Base-by-base conservation (phyloP, 2,888 invertebrate species). In the Clitarchus hookeri region DNA sequence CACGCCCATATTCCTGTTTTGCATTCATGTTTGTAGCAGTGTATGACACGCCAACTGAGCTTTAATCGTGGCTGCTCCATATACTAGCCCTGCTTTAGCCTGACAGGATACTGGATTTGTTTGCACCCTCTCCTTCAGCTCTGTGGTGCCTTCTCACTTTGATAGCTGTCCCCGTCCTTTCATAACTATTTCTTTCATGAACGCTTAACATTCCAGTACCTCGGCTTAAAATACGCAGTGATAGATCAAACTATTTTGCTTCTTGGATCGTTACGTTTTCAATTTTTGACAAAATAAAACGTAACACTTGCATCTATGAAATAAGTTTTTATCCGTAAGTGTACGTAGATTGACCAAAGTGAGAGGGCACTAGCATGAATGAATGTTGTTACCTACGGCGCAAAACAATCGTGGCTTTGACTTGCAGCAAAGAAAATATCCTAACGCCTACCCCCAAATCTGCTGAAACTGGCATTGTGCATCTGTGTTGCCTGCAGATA, bases 401-500 rank as follows among this genome's bases (percentile, higher is more conserved):
- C 11, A 48, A 6, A 1, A 48, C n/a, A 48, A 11, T 65, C 65
- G 16, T 19, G 65, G 11, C 8, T 11, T 19, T n/a, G 65, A 19
- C 65, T 65, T 65, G 19, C n/a, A 65, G 65, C 65, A 65, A 2
- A n/a, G 8, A n/a, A 36, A 19, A 16, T 8, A n/a, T 65, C 23
- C 65, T 19, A 65, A 8, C 1, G n/a, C 48, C 65, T 23, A 9
- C 65, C 23, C 48, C 48, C 12, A 48, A 48, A 8, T 13, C 48
- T 48, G 48, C 48, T 48, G 48, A 48, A 19, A 65, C 65, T 82
- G 82, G 82, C 82, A 36, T 19, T 82, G 82, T 82, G 44, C 27
- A 8, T 82, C 82, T 86, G 85, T 86, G 85, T 86, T 86, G 78
- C 85, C 87, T 92, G 89, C 93, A 95, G 95, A 94, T 95, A 90